Conservation (phyloP, 2,113 vertebrate genomes). For the Bucco capensis region DNA sequence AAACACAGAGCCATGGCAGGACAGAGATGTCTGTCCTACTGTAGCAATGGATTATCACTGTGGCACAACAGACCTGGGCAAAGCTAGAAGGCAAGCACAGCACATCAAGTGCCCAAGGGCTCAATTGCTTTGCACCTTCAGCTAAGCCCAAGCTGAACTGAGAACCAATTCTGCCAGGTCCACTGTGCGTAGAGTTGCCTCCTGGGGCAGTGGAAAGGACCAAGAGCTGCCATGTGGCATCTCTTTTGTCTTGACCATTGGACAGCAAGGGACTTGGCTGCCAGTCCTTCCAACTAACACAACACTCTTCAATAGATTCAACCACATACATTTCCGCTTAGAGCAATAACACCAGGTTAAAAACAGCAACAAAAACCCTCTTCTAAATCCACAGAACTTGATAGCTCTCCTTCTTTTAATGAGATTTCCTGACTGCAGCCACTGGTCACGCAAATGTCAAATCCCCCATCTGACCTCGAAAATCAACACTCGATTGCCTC, state of each 20-base stretch:
- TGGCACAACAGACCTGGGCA: neutral
- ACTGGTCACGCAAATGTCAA: neutral
- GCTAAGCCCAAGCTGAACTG: neutral
- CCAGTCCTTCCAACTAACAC: neutral
- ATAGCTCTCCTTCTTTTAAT: constrained; percentile 11
- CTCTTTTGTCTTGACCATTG: neutral
- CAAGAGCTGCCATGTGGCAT: neutral
- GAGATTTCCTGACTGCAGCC: neutral
- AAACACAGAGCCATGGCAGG: neutral
- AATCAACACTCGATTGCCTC: neutral
- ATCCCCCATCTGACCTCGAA: neutral
- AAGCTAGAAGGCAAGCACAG: neutral
- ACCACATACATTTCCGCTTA: neutral
- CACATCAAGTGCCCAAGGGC: accelerated
- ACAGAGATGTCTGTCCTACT: neutral
- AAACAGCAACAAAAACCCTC: neutral
- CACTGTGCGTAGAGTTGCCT: neutral
- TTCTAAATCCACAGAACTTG: neutral
- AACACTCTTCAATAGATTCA: accelerated
- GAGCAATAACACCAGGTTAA: neutral
- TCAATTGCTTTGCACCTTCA: neutral
- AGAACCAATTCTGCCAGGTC: neutral
- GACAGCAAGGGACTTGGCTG: neutral
- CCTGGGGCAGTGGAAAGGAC: neutral
- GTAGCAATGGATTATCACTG: neutral